Percentiles rank a stretch among this genome's conserved stretches.
phyloP scores from a whole-genome alignment of 2,888 invertebrate species.

The Eupithecia subumbrata region DNA sequence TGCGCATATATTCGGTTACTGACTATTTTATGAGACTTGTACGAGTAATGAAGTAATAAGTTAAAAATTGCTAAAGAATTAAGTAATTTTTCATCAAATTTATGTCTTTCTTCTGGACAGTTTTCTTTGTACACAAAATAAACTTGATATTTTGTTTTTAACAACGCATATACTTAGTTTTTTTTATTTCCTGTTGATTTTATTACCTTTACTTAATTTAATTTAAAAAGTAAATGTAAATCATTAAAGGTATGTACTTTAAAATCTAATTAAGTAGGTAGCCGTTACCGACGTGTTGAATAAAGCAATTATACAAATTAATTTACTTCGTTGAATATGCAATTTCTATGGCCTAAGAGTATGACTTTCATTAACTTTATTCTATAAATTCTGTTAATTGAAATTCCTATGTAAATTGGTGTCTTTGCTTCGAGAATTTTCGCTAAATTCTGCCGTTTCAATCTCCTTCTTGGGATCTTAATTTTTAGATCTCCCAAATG shows the following conservation, averaged over 20 bases:
- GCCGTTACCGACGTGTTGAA: not conserved
- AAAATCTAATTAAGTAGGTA: constrained; percentile 5
- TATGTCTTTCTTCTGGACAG: constrained; percentile 31
- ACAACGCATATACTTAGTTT: not conserved
- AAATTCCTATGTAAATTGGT: constrained; percentile 41
- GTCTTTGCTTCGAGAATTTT: constrained; percentile 38
- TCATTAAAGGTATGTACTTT: not conserved
- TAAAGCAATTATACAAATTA: constrained; percentile 9
- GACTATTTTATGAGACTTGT: constrained; percentile 43
- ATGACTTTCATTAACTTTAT: constrained; percentile 37
- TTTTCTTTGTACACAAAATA: constrained; percentile 20
- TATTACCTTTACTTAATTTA: not conserved
- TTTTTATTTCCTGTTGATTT: not conserved
- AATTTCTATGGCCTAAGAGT: constrained; percentile 25
- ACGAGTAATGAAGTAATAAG: constrained; percentile 68
- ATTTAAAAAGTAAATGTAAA: not conserved
- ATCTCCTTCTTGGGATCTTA: constrained; percentile 44
- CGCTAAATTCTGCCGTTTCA: constrained; percentile 35
- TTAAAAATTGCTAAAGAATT: constrained; percentile 60
- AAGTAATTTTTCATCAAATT: constrained; percentile 24
- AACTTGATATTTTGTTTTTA: not conserved
- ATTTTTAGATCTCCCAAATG: constrained; percentile 71
- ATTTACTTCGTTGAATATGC: constrained; percentile 17
- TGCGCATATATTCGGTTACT: constrained; percentile 25
- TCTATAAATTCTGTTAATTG: constrained; percentile 39